phyloP scores from a whole-genome alignment of 2,797 vertebrate species.

The Pelodytes ibericus region DNA sequence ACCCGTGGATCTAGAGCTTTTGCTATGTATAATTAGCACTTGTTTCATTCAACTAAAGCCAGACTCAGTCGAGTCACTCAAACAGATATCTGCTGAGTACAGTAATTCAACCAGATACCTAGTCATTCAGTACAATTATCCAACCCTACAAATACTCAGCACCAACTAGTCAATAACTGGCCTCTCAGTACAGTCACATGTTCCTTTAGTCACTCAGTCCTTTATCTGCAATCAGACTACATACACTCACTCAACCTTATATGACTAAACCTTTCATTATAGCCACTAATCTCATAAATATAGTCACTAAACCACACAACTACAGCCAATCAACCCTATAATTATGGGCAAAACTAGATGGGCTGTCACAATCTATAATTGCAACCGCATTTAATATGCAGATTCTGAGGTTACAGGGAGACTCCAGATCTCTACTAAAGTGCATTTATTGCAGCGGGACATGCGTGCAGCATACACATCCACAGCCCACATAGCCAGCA shows the following conservation, averaged over 20 bases:
- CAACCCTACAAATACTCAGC: background rate
- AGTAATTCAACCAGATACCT: background rate
- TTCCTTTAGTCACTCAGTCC: background rate
- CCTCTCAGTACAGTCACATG: background rate
- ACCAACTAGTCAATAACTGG: too few species aligned
- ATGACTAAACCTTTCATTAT: too few species aligned
- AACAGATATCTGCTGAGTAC: background rate
- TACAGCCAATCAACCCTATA: too few species aligned
- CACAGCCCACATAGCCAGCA: constrained; percentile 36
- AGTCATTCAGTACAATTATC: background rate
- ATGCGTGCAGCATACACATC: constrained; percentile 43
- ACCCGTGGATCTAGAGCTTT: too few species aligned
- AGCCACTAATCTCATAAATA: too few species aligned
- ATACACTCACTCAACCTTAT: background rate
- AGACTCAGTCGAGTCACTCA: constrained; percentile 2
- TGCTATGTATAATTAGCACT: too few species aligned
- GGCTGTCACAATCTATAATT: too few species aligned
- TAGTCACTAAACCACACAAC: too few species aligned
- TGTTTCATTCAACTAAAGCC: background rate
- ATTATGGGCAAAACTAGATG: too few species aligned
- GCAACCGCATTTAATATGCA: background rate
- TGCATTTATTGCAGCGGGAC: constrained; percentile 45
- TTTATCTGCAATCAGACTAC: background rate
- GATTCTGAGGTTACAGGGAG: background rate
- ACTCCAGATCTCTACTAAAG: constrained; percentile 43